A percentile compares a stretch with the other conserved stretches of the same genome.
Evolutionary conservation across 1,140 invertebrate genomes (phyloP).

Genomic region (Zaprionus tsacasi): DNA sequence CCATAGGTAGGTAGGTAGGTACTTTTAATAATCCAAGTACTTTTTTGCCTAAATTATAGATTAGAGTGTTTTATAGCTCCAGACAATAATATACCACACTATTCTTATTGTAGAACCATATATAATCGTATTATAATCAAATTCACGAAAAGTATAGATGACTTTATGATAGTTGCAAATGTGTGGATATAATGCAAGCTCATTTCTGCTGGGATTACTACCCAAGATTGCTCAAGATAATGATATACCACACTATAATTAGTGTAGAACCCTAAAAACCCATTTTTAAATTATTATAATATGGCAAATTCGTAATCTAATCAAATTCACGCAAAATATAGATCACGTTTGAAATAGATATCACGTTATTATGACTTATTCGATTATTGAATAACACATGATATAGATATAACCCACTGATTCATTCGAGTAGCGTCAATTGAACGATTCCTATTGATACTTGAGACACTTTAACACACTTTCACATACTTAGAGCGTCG

Average conservation of each 20-base stretch:
- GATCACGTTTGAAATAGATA: background rate
- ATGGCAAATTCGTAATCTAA: background rate
- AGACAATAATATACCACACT: background rate
- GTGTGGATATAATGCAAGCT: no score
- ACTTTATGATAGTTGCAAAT: background rate
- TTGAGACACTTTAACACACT: slow-evolving; percentile 43
- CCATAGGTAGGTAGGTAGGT: no score
- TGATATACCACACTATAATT: background rate
- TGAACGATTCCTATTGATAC: slow-evolving; percentile 40
- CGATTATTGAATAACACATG: background rate
- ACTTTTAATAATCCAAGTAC: no score
- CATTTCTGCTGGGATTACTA: no score
- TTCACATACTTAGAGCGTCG: slow-evolving; percentile 13
- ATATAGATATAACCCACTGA: background rate
- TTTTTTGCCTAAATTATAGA: no score
- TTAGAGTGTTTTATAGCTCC: no score
- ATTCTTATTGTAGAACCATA: background rate
- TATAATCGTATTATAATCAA: no score
- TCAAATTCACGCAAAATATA: background rate
- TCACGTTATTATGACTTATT: background rate
- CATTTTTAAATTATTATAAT: background rate
- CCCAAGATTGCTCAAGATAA: background rate
- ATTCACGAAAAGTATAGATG: background rate
- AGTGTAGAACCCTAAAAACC: background rate
- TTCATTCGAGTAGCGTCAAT: slow-evolving; percentile 18